Conservation (phyloP, 2,797 vertebrate genomes). For the Sebastes steindachneri region DNA sequence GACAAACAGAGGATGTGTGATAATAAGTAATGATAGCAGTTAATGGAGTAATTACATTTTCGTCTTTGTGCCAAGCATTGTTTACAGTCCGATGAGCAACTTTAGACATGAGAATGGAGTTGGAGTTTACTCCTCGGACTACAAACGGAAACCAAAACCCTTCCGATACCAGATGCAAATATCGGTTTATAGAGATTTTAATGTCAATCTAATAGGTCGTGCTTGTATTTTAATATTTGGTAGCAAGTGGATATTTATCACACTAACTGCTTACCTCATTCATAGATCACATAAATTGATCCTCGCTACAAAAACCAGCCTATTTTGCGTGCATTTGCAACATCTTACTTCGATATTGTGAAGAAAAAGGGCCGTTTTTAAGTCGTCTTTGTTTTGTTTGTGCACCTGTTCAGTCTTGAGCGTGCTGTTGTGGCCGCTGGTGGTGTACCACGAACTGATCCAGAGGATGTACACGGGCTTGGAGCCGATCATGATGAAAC, state of each 20-base stretch:
- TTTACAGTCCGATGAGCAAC: no score
- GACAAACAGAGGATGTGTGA: background rate
- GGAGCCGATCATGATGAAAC: constrained; percentile 97
- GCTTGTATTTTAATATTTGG: background rate
- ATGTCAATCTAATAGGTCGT: background rate
- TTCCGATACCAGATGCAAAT: no score
- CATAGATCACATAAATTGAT: background rate
- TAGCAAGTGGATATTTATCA: background rate
- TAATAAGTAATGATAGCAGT: background rate
- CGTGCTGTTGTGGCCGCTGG: constrained; percentile 95
- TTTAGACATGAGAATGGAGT: no score
- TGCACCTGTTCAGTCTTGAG: constrained; percentile 86
- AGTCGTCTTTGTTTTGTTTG: background rate
- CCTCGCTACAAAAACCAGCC: background rate
- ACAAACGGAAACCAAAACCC: no score
- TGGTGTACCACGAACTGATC: constrained; percentile 98
- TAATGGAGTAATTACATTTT: background rate
- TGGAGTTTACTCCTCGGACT: no score
- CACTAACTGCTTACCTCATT: background rate
- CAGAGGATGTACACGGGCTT: constrained; percentile 98
- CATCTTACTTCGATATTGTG: background rate
- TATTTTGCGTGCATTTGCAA: background rate
- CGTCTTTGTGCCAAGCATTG: no score
- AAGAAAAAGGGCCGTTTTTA: background rate
- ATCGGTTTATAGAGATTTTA: background rate